Percentiles rank a stretch among this genome's conserved stretches.
phyloP scores from a whole-genome alignment of 2,888 invertebrate species.

The Drosophila subquinaria region DNA sequence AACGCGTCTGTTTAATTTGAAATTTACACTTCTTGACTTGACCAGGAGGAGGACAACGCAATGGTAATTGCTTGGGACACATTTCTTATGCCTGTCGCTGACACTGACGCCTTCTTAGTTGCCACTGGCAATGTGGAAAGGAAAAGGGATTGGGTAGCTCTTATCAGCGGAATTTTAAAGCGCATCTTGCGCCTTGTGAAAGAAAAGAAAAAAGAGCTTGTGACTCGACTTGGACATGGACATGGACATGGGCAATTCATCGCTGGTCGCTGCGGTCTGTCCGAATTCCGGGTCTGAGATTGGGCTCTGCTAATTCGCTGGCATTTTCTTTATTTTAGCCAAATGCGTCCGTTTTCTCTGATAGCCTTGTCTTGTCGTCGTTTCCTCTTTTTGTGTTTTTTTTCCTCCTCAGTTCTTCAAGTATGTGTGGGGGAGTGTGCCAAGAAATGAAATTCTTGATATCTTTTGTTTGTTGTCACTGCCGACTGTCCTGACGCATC shows the following conservation, averaged over 20 bases:
- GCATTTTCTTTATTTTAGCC: constrained; percentile 80
- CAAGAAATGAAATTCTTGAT: constrained; percentile 81
- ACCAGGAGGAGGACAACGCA: constrained; percentile 39
- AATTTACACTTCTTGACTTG: constrained; percentile 36
- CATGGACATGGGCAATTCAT: constrained; percentile 69
- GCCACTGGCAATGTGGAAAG: constrained; percentile 45
- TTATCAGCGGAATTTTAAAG: constrained; percentile 79
- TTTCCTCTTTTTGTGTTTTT: constrained; percentile 17
- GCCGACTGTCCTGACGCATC: constrained; percentile 75
- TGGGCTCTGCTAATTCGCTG: constrained; percentile 70
- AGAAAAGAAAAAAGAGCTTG: constrained; percentile 21
- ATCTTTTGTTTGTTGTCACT: constrained; percentile 80
- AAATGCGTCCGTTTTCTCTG: constrained; percentile 68
- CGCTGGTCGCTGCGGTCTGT: constrained; percentile 38
- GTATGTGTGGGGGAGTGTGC: constrained; percentile 41
- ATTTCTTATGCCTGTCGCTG: constrained; percentile 76
- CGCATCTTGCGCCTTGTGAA: constrained; percentile 62
- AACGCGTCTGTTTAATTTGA: constrained; percentile 3
- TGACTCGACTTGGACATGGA: constrained; percentile 40
- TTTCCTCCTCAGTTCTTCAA: constrained; percentile 41
- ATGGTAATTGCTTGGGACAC: constrained; percentile 73
- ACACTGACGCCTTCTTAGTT: constrained; percentile 72
- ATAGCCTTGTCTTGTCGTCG: constrained; percentile 57
- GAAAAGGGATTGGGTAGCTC: constrained; percentile 15
- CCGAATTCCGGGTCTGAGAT: background rate